Percentiles rank a stretch among this genome's conserved stretches.
Evolutionary conservation across 1,140 invertebrate genomes (phyloP).

Genomic region (Octopus bimaculoides): DNA sequence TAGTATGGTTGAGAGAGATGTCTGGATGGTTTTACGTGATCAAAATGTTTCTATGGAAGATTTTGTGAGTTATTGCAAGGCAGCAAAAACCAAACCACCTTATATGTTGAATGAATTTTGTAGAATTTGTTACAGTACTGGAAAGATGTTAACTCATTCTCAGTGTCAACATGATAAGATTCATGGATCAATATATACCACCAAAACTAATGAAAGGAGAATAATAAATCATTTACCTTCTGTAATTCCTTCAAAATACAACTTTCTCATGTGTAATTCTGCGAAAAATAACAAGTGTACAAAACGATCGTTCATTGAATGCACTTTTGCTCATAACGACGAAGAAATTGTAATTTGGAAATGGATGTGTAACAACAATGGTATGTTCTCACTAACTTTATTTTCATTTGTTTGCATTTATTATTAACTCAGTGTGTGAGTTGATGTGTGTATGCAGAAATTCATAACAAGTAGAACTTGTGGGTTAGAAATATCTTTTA

Average conservation of each 20-base stretch:
- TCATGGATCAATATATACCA: slow-evolving; percentile 37
- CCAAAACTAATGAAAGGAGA: slow-evolving; percentile 33
- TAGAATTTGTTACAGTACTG: slow-evolving; percentile 41
- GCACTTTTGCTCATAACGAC: slow-evolving; percentile 79
- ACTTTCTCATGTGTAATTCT: slow-evolving; percentile 17
- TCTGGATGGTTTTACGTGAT: slow-evolving; percentile 51
- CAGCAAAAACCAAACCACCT: slow-evolving; percentile 4
- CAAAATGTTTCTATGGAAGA: slow-evolving; percentile 35
- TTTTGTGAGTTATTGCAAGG: slow-evolving; percentile 34
- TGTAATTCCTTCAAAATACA: slow-evolving; percentile 34
- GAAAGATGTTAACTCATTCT: slow-evolving; percentile 37
- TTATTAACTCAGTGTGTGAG: no score
- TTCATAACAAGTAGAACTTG: no score
- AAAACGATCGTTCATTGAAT: slow-evolving; percentile 33
- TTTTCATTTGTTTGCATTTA: no score
- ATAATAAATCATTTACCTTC: slow-evolving; percentile 16
- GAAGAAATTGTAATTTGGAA: slow-evolving; percentile 73
- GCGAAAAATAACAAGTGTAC: slow-evolving; percentile 40
- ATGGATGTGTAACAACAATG: slow-evolving; percentile 25
- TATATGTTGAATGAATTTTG: slow-evolving; percentile 20
- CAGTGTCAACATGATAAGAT: slow-evolving; percentile 37
- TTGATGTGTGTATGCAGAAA: no score
- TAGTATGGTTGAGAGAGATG: slow-evolving; percentile 46
- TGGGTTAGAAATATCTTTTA: no score
- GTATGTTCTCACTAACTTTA: slow-evolving; percentile 9